Percentiles rank a stretch among this genome's conserved stretches.
Conservation (phyloP, 92 coral and sea anemone species). For the Bergia sp. region DNA sequence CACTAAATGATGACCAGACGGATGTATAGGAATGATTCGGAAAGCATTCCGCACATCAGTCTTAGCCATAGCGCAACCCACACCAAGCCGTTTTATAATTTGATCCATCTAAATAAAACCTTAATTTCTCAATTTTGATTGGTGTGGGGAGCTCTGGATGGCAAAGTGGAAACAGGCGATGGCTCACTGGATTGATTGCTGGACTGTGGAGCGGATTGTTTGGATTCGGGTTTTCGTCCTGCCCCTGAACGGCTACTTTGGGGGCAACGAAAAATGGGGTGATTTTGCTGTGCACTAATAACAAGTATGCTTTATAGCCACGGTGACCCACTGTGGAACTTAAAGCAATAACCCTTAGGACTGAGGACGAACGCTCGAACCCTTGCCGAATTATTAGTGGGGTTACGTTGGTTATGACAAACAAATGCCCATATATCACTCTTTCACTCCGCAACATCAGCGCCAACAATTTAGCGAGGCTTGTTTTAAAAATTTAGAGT, state of each 20-base stretch:
- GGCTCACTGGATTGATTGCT: background rate
- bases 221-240: background rate
- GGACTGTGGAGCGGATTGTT: background rate
- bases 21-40: slow-evolving; percentile 48
- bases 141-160: background rate
- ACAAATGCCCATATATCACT: too few species aligned
- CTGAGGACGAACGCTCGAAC: background rate
- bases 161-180: background rate
- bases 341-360: background rate
- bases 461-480: too few species aligned
- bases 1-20: slow-evolving; percentile 42
- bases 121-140: background rate
- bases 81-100: slow-evolving; percentile 34
- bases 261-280: background rate
- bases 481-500: too few species aligned
- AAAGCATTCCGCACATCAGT: slow-evolving; percentile 58
- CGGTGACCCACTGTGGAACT: background rate
- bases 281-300: background rate
- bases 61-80: slow-evolving; percentile 48
- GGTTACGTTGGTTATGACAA: too few species aligned
- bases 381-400: too few species aligned
- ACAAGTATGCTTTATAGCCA: background rate
- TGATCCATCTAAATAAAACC: background rate
- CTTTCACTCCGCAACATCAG: too few species aligned
- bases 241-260: background rate